Evolutionary conservation across 2,113 vertebrate genomes (phyloP).

Genomic region (Paraplagusia blochii): DNA sequence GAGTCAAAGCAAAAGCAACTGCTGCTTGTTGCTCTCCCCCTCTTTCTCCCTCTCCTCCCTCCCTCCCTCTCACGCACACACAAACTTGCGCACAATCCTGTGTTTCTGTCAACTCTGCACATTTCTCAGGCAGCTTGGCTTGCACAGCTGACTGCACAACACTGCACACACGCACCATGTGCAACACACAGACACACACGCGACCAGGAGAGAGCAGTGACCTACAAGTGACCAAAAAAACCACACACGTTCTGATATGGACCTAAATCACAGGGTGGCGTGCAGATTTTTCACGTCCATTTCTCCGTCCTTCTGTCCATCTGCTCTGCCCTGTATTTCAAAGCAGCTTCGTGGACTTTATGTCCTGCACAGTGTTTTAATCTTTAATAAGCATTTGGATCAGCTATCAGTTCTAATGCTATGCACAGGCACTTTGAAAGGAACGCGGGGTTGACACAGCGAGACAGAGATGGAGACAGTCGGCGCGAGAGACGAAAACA

Average conservation of each 20-base stretch:
- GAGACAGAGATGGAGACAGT: conserved; percentile 37
- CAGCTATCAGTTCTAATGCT: conserved; percentile 52
- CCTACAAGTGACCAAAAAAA: conserved; percentile 70
- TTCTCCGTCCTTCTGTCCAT: conserved; percentile 15
- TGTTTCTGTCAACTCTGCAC: conserved; percentile 71
- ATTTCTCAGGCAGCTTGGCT: conserved; percentile 66
- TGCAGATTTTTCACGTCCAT: conserved; percentile 36
- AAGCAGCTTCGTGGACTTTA: conserved; percentile 4
- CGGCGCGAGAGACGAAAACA: conserved; percentile 31
- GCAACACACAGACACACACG: conserved; percentile 15
- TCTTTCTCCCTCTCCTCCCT: neutral
- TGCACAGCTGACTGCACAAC: conserved; percentile 66
- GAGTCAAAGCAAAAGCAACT: conserved; percentile 56
- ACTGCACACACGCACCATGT: conserved; percentile 21
- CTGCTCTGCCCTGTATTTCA: conserved; percentile 43
- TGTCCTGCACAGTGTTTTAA: conserved; percentile 51
- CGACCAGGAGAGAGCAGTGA: conserved; percentile 42
- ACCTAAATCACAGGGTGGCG: conserved; percentile 61
- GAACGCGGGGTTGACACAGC: conserved; percentile 40
- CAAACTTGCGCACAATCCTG: conserved; percentile 10
- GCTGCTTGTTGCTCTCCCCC: conserved; percentile 58
- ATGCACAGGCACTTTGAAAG: conserved; percentile 52
- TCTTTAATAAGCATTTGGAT: conserved; percentile 65
- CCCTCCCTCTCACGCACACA: conserved; percentile 16
- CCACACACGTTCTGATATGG: conserved; percentile 59